These are phyloP conservation scores for Parus major DNA, from an alignment of 2,113 vertebrate genomes.

Conservation along the genomic window DNA sequence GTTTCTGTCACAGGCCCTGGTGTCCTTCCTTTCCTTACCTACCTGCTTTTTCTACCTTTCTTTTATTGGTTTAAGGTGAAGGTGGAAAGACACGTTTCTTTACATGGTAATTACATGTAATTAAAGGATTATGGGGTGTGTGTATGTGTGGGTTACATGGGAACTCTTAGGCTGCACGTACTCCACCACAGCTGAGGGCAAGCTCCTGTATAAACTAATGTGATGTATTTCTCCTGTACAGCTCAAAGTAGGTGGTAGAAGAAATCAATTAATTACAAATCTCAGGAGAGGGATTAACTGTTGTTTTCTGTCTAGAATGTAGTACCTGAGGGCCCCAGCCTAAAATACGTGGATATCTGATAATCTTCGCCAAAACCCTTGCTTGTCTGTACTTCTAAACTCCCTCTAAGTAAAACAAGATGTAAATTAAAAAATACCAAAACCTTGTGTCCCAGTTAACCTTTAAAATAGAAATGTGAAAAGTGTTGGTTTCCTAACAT, in stretches of 20 bases:
- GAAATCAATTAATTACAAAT: not conserved
- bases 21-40: not conserved
- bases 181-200: not conserved
- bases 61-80: not conserved
- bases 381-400: not conserved
- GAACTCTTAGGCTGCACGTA: not conserved
- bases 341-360: not conserved
- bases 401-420: not conserved
- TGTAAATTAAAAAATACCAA: not conserved
- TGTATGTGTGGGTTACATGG: fast-evolving
- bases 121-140: not conserved
- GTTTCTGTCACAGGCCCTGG: not conserved
- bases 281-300: not conserved
- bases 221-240: not conserved
- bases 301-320: not conserved
- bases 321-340: not conserved
- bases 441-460: not conserved
- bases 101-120: not conserved
- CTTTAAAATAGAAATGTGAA: not conserved
- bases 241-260: not conserved
- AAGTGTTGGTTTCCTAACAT: not conserved
- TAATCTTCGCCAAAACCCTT: not conserved
- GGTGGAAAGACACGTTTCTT: not conserved
- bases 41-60: not conserved
- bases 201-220: fast-evolving